Base-by-base conservation (phyloP, 2,888 invertebrate genomes). In the Lymantria monacha region DNA sequence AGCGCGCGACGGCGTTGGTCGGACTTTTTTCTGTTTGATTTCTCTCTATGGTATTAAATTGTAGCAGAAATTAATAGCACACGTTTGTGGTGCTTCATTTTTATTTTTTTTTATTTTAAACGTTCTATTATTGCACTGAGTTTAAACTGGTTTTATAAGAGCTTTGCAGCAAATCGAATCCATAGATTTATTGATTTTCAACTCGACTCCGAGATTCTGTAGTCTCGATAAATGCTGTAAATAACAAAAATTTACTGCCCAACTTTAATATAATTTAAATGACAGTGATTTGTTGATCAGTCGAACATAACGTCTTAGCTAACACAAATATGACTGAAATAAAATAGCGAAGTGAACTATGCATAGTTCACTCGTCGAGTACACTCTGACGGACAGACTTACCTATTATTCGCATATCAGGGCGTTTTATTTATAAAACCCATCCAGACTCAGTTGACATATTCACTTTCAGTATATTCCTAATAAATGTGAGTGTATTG, bases 361-460 rank as follows among this genome's bases (percentile, higher is more conserved):
- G 70, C 73, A 69, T 33, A 13, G 15, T 14, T 12, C 12, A 41
- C 11, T 38, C 69, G 69, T 70, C 69, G 72, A 69, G 74, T 71
- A 68, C 70, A 72, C 72, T 65, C 55, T 73, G 81, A 79, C 76
- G 63, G 75, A 74, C 77, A 72, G 76, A 82, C 80, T 87, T 87
- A 82, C 83, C 86, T 86, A 87, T 87, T 86, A 89, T 87, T 88
- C 83, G 83, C 85, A 85, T 86, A 87, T 86, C 87, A 83, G 80
- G 74, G 79, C 80, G 81, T 83, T 88, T 88, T 90, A 90, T 87
- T 85, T 87, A 87, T 90, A 87, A 83, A 83, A 68, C 70, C 46
- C 70, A 73, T 50, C 88, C 87, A 88, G 65, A 81, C 68, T 75
- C 65, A 70, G 53, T 58, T 73, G 87, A 72, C 59, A 79, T 76